Percentiles rank a stretch among this genome's conserved stretches.
phyloP scores from a whole-genome alignment of 2,888 invertebrate genomes.

The Mechanitis mazaeus region DNA sequence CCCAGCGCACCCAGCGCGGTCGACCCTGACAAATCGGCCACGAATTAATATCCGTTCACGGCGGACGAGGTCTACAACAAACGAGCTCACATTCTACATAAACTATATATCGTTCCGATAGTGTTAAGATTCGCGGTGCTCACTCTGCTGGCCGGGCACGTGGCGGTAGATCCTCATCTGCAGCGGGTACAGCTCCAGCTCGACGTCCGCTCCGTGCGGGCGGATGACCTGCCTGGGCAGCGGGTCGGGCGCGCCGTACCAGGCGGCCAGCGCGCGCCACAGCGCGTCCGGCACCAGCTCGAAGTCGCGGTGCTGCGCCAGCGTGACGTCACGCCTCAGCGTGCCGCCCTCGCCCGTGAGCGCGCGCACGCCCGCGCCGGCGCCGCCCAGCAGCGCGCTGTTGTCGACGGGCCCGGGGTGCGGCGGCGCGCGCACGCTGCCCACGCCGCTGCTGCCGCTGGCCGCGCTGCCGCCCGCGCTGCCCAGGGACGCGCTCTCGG shows the following conservation, averaged over 20 bases:
- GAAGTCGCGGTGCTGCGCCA: conserved; percentile 89
- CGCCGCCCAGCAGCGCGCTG: conserved; percentile 79
- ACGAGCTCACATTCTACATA: not conserved
- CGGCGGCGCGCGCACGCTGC: conserved; percentile 58
- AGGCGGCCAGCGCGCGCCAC: conserved; percentile 90
- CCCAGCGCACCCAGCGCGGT: conserved; percentile 49
- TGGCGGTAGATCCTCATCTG: conserved; percentile 86
- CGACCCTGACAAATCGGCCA: not conserved
- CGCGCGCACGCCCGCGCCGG: conserved; percentile 75
- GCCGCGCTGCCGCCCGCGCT: conserved; percentile 81
- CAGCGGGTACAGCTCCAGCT: conserved; percentile 90
- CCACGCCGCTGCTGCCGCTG: conserved; percentile 79
- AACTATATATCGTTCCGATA: not conserved
- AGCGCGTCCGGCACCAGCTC: conserved; percentile 90
- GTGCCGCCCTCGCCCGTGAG: conserved; percentile 93
- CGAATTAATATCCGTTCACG: no score
- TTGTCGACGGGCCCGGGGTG: conserved; percentile 87
- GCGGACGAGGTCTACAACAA: not conserved
- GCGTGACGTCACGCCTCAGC: conserved; percentile 82
- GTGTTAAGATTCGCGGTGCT: conserved; percentile 34
- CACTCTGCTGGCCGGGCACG: conserved; percentile 65
- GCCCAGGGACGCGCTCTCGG: conserved; percentile 78
- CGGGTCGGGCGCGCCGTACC: conserved; percentile 88
- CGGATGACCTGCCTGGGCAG: conserved; percentile 84
- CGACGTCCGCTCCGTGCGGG: conserved; percentile 82